Evolutionary conservation across 2,797 vertebrate species (phyloP), one percentile per base, ranked within the genome.

Genomic region (Chiroxiphia lanceolata): DNA sequence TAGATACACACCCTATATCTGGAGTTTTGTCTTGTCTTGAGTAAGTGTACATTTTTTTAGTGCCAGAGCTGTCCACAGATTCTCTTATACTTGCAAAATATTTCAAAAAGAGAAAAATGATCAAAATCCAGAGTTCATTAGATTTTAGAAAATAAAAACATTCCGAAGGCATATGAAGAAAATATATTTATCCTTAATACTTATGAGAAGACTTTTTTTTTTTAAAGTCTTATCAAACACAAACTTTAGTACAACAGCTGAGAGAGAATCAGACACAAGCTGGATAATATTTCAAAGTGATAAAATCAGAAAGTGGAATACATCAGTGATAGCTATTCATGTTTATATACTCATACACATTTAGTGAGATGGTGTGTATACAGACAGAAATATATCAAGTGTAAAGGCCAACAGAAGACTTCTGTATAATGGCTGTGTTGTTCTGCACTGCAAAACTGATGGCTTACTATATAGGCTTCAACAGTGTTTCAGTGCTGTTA

Each of bases 111-210:
- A 64, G 34, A 26, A 14, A 87, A 87, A 88, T 88, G 92, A 91
- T 90, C 20, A 47, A 95, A 92, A 83, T 92, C 42, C 33, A 53
- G 79, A 84, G 34, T 92, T 90, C 29, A 29, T 82, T 94, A 54
- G 13, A 56, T 95, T 95, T 93, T 75, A 90, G 83, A 91, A 90
- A 87, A 20, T 60, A 90, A 64, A 86, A 90, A 57, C 4, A 11
- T 79, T 87, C 27, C 75, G 34, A 89, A 92, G 54, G 77, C 60
- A 33, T 31, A 22, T 57, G 83, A 90, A 36, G 75, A 87, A 92
- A 94, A 90, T 83, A 9, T 86, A 70, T 86, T 92, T 18, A 64
- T 87, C 53, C 25, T 81, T 96, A 93, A 61, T 83, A 70, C 79
- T 84, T 40, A 75, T 70, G 92, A 77, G 79, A 86, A 50, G 10